Evolutionary conservation across 2,888 invertebrate species (phyloP).

Genomic region (Helleia helle): DNA sequence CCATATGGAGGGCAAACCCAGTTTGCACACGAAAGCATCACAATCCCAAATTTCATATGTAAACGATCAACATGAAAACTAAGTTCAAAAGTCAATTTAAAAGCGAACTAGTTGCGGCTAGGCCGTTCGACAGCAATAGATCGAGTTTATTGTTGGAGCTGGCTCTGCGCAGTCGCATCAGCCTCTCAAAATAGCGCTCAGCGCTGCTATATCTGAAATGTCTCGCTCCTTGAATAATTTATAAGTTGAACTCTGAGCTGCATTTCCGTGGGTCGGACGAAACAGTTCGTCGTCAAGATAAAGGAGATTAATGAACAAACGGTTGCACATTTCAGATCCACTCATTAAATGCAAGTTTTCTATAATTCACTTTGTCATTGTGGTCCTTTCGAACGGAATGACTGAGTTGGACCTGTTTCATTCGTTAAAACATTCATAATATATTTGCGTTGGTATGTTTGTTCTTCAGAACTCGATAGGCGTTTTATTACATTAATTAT

Average conservation of each 20-base stretch:
- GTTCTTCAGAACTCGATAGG: no score
- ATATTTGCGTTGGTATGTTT: background rate
- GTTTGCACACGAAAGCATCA: no score
- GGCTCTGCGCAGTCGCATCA: slow-evolving; percentile 6
- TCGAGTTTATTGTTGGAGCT: slow-evolving; percentile 8
- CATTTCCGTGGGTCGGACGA: slow-evolving; percentile 49
- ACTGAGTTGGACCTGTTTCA: no score
- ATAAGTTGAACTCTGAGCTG: slow-evolving; percentile 60
- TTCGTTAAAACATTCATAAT: background rate
- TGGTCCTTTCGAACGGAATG: no score
- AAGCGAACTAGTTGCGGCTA: slow-evolving; percentile 3
- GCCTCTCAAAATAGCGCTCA: slow-evolving; percentile 60
- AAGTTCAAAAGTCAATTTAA: slow-evolving; percentile 4
- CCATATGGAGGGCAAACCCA: no score
- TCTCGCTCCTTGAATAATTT: slow-evolving; percentile 70
- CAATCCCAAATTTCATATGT: slow-evolving; percentile 4
- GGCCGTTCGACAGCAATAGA: slow-evolving; percentile 1
- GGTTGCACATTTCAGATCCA: slow-evolving; percentile 24
- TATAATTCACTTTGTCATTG: slow-evolving; percentile 5
- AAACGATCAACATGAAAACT: slow-evolving; percentile 6
- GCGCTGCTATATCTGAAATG: slow-evolving; percentile 65
- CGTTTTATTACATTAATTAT: no score
- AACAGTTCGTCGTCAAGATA: slow-evolving; percentile 36
- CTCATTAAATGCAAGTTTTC: slow-evolving; percentile 15
- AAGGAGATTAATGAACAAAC: slow-evolving; percentile 28